Evolutionary conservation across 2,113 vertebrate species (phyloP).

Genomic region (Platanista minor): DNA sequence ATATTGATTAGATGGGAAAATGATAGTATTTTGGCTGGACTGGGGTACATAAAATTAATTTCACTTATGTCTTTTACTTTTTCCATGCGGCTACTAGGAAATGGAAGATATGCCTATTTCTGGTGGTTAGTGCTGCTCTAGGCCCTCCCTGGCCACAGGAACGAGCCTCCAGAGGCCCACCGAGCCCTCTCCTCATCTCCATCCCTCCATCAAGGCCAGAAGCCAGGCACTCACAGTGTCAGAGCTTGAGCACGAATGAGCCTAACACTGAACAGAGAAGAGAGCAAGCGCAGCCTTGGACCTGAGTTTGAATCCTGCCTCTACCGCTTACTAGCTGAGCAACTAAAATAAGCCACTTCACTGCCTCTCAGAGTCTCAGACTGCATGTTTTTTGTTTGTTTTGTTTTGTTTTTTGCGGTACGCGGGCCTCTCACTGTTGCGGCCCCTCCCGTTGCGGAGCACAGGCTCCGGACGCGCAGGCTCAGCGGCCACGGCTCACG

Average conservation of each 20-base stretch:
- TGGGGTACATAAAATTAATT: background rate
- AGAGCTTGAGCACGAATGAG: rapidly evolving
- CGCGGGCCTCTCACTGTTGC: no score
- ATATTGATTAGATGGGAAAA: background rate
- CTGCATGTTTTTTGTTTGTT: background rate
- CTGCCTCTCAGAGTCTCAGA: background rate
- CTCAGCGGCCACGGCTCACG: no score
- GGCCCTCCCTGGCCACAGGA: background rate
- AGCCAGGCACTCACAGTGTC: background rate
- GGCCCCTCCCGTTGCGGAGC: no score
- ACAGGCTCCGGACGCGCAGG: no score
- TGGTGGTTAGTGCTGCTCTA: rapidly evolving
- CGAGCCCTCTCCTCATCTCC: rapidly evolving
- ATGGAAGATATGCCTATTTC: background rate
- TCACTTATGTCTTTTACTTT: background rate
- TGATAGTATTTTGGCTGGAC: background rate
- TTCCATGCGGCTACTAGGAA: background rate
- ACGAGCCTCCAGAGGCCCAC: rapidly evolving
- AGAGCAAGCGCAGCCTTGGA: background rate
- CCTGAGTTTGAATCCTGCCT: rapidly evolving
- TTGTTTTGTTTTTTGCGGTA: no score
- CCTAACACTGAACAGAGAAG: background rate
- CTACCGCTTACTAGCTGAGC: no score
- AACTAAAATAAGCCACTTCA: background rate
- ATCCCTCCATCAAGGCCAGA: background rate